phyloP scores from a whole-genome alignment of 2,113 vertebrate species.

The Helogale parvula region DNA sequence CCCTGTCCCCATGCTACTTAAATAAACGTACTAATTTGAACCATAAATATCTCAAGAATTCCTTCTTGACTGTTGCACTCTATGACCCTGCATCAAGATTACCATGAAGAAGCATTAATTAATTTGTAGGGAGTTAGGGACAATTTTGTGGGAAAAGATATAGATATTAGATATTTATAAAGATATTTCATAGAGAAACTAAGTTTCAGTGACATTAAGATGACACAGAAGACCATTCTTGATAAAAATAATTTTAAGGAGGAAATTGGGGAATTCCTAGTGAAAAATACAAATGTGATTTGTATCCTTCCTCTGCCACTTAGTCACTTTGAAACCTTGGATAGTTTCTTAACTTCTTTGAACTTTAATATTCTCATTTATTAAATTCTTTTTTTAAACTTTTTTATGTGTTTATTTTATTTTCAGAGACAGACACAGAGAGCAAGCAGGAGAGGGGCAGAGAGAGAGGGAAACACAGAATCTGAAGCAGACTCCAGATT shows the following conservation, averaged over 20 bases:
- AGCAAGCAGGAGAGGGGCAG: too few species aligned
- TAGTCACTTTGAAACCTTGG: not conserved
- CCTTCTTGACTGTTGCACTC: not conserved
- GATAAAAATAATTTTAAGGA: not conserved
- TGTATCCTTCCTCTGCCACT: not conserved
- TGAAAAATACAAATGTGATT: not conserved
- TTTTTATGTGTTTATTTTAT: too few species aligned
- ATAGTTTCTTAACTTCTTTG: not conserved
- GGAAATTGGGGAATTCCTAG: not conserved
- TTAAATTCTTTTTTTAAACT: not conserved
- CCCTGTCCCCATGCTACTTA: not conserved
- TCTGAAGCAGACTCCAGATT: too few species aligned
- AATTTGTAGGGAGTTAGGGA: not conserved
- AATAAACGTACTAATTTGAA: not conserved
- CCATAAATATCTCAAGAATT: not conserved
- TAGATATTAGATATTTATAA: not conserved
- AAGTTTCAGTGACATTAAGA: not conserved
- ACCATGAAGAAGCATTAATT: not conserved
- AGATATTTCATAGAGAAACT: not conserved
- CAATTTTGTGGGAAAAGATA: not conserved
- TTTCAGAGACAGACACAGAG: too few species aligned
- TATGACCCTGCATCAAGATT: not conserved
- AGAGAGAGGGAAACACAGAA: too few species aligned
- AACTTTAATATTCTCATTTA: not conserved
- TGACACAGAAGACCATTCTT: not conserved